Evolutionary conservation across 2,888 invertebrate species (phyloP).

Genomic region (Argyresthia albistria): DNA sequence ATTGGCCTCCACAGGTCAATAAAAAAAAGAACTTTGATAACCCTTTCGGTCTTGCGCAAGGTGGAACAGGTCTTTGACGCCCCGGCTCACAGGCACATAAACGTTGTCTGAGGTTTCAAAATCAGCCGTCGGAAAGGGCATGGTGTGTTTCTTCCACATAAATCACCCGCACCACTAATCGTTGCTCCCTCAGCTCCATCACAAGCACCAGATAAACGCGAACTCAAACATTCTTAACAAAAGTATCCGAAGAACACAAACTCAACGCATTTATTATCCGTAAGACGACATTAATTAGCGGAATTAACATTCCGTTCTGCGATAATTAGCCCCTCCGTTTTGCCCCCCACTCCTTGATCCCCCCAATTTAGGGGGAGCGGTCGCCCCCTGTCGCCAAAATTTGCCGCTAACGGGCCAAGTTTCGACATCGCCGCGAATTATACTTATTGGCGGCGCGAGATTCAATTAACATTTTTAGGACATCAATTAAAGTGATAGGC

Average conservation of each 20-base stretch:
- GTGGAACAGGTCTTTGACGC: too few species aligned
- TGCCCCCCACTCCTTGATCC: not conserved
- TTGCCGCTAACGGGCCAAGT: not conserved
- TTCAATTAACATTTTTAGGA: slow-evolving; percentile 4
- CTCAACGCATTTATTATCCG: slow-evolving; percentile 18
- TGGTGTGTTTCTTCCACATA: too few species aligned
- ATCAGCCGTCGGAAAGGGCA: too few species aligned
- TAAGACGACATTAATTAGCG: slow-evolving; percentile 25
- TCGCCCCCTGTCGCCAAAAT: not conserved
- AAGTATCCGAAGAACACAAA: slow-evolving; percentile 2
- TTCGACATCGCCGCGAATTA: not conserved
- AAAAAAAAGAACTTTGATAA: too few species aligned
- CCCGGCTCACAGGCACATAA: too few species aligned
- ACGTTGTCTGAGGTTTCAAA: too few species aligned
- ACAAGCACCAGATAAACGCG: not conserved
- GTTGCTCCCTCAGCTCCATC: too few species aligned
- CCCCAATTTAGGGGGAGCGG: not conserved
- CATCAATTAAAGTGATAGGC: slow-evolving; percentile 4
- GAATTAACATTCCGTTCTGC: slow-evolving; percentile 23
- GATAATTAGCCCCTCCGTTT: slow-evolving; percentile 17
- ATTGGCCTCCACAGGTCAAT: too few species aligned
- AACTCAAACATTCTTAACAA: not conserved
- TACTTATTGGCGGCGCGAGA: not conserved
- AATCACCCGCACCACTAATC: too few species aligned
- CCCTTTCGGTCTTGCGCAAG: too few species aligned